These are phyloP conservation scores for Sebastiscus albofasciatus DNA, from an alignment of 2,797 vertebrate species.

Conservation along the genomic window DNA sequence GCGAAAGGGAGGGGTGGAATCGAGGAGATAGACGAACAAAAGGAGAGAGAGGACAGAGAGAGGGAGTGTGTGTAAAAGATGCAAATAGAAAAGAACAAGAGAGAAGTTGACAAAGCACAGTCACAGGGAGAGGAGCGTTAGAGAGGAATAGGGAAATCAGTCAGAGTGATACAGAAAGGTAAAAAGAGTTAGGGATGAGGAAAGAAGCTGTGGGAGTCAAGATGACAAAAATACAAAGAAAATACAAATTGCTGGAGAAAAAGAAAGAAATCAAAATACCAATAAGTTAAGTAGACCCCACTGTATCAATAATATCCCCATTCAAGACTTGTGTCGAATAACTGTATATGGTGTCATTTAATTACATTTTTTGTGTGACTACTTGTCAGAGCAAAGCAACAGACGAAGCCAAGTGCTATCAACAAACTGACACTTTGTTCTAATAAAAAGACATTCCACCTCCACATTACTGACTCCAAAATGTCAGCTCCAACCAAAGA, in stretches of 20 bases:
- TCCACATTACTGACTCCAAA: conserved; percentile 52
- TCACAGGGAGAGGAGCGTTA: conserved; percentile 29
- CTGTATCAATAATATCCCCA: not conserved
- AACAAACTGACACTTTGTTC: conserved; percentile 59
- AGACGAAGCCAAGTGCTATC: conserved; percentile 35
- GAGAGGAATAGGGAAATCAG: conserved; percentile 42
- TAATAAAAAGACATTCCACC: conserved; percentile 54
- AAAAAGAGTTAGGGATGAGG: not conserved
- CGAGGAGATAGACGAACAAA: conserved; percentile 27
- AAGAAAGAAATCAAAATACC: not conserved
- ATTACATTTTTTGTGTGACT: conserved; percentile 14
- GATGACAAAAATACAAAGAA: not conserved
- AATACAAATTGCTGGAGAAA: not conserved
- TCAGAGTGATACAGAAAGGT: conserved; percentile 23
- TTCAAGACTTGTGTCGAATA: not conserved
- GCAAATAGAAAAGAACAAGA: conserved; percentile 59
- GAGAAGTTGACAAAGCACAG: conserved; percentile 56
- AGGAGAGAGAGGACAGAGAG: conserved; percentile 21
- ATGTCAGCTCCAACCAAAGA: conserved; percentile 47
- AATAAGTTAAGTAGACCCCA: not conserved
- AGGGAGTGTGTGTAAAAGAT: conserved; percentile 49
- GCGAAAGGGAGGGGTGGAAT: conserved; percentile 9
- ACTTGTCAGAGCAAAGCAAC: conserved; percentile 12
- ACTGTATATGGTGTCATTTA: not conserved
- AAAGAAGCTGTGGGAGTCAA: not conserved